Evolutionary conservation across 2,797 vertebrate species (phyloP), one percentile per base, ranked within the genome.

Genomic region (Betta splendens): DNA sequence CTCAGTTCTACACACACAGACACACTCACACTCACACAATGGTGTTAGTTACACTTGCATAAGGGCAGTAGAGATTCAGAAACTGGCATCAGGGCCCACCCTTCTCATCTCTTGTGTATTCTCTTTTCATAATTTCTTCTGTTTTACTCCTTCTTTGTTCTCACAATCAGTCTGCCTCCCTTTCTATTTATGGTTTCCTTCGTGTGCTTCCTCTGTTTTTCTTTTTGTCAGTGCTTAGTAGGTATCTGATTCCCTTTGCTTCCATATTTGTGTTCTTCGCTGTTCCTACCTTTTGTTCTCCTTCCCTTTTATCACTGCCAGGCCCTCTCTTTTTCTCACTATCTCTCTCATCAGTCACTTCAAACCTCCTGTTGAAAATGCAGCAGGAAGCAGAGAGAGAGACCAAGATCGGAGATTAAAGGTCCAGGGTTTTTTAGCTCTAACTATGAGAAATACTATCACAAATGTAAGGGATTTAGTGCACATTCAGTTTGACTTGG

Each of bases 1-100:
- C 60, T 35, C 71, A 71, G 40, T 36, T 57, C 50, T 21, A 39
- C 46, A 38, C 32, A 32, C 31, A 36, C 55, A 69, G 59, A 58
- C 53, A 58, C 47, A 54, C 62, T 45, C 45, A 67, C 48, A 55
- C 53, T 38, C 55, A 64, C 31, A 49, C 48, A 33, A 25, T 29
- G 37, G 65, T 80, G 45, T 79, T 67, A 60, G 54, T 75, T 81
- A 74, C 70, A 71, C 35, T 72, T 74, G 16, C 76, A 70, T 68
- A 66, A 72, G 61, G 47, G 42, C 50, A 51, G 61, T 52, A 53
- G 58, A 54, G 59, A 21, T 58, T 80, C 45, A 49, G 57, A 78
- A 69, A 72, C 52, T 55, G 38, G 25, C 56, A 56, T 33, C 20
- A 47, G 23, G 17, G 52, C 54, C 58, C 28, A 64, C 51, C 39